phyloP scores from a whole-genome alignment of 2,797 vertebrate genomes.

The Austrolebias charrua region DNA sequence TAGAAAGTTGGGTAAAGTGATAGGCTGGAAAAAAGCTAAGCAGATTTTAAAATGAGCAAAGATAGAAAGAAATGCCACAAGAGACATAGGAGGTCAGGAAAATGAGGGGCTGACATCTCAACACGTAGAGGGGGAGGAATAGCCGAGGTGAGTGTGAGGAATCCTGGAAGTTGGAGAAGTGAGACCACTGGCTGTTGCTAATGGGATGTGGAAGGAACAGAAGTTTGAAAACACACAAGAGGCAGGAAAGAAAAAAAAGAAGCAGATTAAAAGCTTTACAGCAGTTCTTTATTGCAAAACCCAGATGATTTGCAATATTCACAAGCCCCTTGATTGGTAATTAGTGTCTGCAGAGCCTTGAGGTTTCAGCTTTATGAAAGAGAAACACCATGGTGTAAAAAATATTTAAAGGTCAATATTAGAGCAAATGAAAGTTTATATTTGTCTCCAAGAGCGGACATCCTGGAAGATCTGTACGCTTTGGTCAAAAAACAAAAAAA shows the following conservation, averaged over 20 bases:
- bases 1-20: slow-evolving; percentile 7
- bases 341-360: slow-evolving; percentile 46
- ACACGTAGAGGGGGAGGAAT: slow-evolving; percentile 29
- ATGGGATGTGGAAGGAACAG: slow-evolving; percentile 46
- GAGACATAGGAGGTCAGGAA: slow-evolving; percentile 3
- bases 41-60: slow-evolving; percentile 7
- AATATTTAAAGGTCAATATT: slow-evolving; percentile 46
- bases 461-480: slow-evolving; percentile 3
- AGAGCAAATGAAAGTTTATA: slow-evolving; percentile 27
- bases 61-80: slow-evolving; percentile 9
- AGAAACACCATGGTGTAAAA: slow-evolving; percentile 25
- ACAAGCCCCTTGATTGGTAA: slow-evolving; percentile 49
- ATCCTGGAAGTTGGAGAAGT: slow-evolving; percentile 33
- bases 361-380: slow-evolving; percentile 46
- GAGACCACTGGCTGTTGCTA: slow-evolving; percentile 42
- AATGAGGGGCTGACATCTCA: slow-evolving; percentile 8
- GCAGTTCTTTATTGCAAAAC: slow-evolving; percentile 51
- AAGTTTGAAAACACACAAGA: slow-evolving; percentile 35
- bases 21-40: slow-evolving; percentile 1
- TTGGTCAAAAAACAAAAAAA: slow-evolving; percentile 24
- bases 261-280: slow-evolving; percentile 26
- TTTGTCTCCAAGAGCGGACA: slow-evolving; percentile 26
- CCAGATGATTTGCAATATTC: slow-evolving; percentile 52
- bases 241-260: slow-evolving; percentile 14
- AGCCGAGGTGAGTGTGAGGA: slow-evolving; percentile 50